phyloP scores from a whole-genome alignment of 2,113 vertebrate species.

The Progne subis region DNA sequence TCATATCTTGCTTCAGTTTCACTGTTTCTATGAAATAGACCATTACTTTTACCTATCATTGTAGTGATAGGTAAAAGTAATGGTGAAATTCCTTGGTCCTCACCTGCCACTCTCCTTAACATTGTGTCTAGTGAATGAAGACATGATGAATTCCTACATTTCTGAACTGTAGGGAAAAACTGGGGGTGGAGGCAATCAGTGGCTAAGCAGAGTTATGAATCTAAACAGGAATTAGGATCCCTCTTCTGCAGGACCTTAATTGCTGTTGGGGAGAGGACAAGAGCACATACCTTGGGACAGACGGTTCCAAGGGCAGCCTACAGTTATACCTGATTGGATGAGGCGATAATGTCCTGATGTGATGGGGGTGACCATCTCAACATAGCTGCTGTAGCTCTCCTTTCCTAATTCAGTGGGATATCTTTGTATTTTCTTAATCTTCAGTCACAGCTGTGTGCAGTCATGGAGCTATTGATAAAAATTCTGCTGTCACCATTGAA shows the following conservation, averaged over 20 bases:
- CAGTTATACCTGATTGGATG: background rate
- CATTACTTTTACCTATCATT: background rate
- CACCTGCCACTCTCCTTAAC: background rate
- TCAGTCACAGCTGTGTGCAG: background rate
- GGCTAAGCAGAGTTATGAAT: background rate
- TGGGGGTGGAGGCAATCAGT: background rate
- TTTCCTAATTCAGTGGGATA: background rate
- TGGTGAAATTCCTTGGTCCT: background rate
- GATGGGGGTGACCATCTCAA: background rate
- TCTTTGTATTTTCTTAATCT: background rate
- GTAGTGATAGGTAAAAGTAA: background rate
- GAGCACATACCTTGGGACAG: background rate
- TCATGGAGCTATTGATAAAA: background rate
- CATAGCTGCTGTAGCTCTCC: background rate
- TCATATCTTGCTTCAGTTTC: background rate
- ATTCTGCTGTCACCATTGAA: background rate
- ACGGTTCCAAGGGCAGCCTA: background rate
- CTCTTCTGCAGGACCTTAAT: background rate
- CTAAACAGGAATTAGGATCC: background rate
- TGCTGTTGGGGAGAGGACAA: background rate
- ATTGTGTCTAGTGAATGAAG: background rate
- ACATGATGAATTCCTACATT: background rate
- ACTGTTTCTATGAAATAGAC: background rate
- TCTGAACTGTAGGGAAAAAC: background rate
- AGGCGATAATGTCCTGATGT: background rate